Conservation (phyloP, 2,888 invertebrate genomes). For the Philonicus albiceps region DNA sequence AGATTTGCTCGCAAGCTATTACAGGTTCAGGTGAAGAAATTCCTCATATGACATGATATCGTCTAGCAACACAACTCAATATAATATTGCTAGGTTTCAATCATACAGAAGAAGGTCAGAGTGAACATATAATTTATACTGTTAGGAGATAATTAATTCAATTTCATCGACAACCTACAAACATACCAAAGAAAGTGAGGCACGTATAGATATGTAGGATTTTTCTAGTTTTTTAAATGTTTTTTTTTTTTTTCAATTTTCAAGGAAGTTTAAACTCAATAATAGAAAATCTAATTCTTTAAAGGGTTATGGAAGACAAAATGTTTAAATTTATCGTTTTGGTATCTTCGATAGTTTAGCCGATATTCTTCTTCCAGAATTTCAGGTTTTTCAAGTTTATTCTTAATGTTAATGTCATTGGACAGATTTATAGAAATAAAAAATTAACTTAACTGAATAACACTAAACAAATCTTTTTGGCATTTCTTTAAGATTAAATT, state of each 20-base stretch:
- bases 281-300: not conserved
- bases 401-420: slow-evolving; percentile 6
- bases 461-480: not conserved
- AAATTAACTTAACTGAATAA: not conserved
- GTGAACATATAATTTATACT: not conserved
- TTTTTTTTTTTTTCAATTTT: not conserved
- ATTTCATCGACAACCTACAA: not conserved
- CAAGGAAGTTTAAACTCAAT: not conserved
- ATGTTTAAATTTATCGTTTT: not conserved
- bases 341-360: not conserved
- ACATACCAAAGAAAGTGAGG: not conserved
- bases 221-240: not conserved
- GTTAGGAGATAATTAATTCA: not conserved
- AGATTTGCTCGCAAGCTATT: not conserved
- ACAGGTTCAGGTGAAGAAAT: slow-evolving; percentile 2
- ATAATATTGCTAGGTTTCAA: not conserved
- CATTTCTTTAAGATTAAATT: not conserved
- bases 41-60: not conserved
- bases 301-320: not conserved
- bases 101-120: not conserved
- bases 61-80: not conserved
- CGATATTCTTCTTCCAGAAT: not conserved
- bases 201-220: not conserved
- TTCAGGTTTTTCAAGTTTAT: not conserved
- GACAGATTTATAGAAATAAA: not conserved